Percentiles rank a stretch among this genome's conserved stretches.
Evolutionary conservation across 2,113 vertebrate genomes (phyloP).

Genomic region (Tetraodon nigroviridis): DNA sequence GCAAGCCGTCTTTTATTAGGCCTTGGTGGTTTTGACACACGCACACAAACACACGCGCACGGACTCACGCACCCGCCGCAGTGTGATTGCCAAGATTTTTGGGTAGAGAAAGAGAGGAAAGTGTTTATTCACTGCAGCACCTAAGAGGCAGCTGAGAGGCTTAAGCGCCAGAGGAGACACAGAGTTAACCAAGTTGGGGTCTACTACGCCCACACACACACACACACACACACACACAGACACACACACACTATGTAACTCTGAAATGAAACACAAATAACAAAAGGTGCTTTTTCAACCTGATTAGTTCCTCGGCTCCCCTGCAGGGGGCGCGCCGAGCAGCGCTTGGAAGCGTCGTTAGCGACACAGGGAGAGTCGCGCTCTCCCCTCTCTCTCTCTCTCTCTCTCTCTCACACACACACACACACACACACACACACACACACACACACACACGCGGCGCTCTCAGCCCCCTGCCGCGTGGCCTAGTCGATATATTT

Average conservation of each 20-base stretch:
- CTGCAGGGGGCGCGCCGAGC: conserved; percentile 62
- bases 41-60: conserved; percentile 19
- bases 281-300: background rate
- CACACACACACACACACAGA: background rate
- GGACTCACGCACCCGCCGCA: conserved; percentile 44
- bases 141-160: conserved; percentile 48
- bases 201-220: conserved; percentile 36
- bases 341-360: conserved; percentile 5
- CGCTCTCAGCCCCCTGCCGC: conserved; percentile 34
- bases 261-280: background rate
- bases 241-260: background rate
- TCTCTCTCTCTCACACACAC: too few relatives aligned
- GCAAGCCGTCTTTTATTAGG: conserved; percentile 63
- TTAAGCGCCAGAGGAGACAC: conserved; percentile 33
- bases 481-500: conserved; percentile 65
- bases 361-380: conserved; percentile 36
- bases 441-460: background rate
- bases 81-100: conserved; percentile 36
- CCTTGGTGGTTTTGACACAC: conserved; percentile 48
- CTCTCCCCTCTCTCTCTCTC: too few relatives aligned
- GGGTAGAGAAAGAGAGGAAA: conserved; percentile 39
- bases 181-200: conserved; percentile 52
- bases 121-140: conserved; percentile 39
- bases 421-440: too few relatives aligned
- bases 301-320: conserved; percentile 27